phyloP scores from a whole-genome alignment of 2,888 invertebrate genomes.

The Lepidonotus clava region DNA sequence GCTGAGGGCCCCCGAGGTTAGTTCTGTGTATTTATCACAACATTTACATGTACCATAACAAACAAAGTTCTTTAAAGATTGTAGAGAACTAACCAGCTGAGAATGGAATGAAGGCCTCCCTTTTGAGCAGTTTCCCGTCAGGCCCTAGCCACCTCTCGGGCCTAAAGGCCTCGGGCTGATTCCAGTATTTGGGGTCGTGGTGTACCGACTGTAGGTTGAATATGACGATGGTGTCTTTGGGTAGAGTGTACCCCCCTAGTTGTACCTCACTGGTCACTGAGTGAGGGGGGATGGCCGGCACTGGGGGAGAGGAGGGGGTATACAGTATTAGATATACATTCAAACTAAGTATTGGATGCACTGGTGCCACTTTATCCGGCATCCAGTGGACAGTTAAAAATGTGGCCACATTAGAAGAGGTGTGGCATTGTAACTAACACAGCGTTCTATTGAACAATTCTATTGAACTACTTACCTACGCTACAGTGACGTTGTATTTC shows the following conservation, averaged over 20 bases:
- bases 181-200: slow-evolving; percentile 57
- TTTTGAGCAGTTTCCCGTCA: slow-evolving; percentile 56
- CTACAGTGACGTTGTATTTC: slow-evolving; percentile 44
- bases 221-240: slow-evolving; percentile 60
- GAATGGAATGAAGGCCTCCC: slow-evolving; percentile 55
- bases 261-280: slow-evolving; percentile 20
- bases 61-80: no score
- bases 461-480: slow-evolving; percentile 29
- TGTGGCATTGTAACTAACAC: no score
- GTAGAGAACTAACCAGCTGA: slow-evolving; percentile 57
- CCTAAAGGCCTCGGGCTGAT: slow-evolving; percentile 20
- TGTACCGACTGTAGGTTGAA: slow-evolving; percentile 59
- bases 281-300: slow-evolving; percentile 51
- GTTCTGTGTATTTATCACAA: no score
- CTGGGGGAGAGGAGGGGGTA: slow-evolving; percentile 9
- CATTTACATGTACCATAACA: no score
- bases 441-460: no score
- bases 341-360: no score
- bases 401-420: no score
- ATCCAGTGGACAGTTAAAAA: no score
- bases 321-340: no score
- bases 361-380: no score
- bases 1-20: no score
- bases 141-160: slow-evolving; percentile 61
- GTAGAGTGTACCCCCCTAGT: slow-evolving; percentile 54